phyloP scores from a whole-genome alignment of 2,113 vertebrate species.

The Uropsilus gracilis region DNA sequence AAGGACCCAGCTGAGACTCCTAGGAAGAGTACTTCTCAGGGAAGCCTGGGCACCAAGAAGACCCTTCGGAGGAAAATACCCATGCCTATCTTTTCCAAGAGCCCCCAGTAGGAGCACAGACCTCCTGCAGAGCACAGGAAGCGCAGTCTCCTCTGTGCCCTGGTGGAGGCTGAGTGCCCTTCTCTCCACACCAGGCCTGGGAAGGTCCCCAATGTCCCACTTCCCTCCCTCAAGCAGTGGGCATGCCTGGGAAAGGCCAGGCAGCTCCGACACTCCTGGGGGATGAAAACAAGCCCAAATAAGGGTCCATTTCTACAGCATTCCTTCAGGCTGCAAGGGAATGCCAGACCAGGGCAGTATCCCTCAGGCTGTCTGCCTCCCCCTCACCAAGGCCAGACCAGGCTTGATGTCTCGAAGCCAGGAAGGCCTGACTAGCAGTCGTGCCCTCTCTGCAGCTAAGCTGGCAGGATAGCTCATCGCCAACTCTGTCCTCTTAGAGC shows the following conservation, averaged over 20 bases:
- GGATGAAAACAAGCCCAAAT: conserved; percentile 75
- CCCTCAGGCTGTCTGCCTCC: neutral
- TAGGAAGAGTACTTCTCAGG: neutral
- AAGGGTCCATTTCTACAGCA: conserved; percentile 71
- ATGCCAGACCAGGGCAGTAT: conserved; percentile 46
- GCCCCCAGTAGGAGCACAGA: neutral
- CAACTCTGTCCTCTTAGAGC: neutral
- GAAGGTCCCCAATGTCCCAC: neutral
- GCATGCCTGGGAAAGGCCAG: conserved; percentile 71
- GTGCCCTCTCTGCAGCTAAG: neutral
- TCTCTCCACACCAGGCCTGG: neutral
- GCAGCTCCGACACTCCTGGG: neutral
- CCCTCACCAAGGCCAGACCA: neutral
- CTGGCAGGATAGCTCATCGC: neutral
- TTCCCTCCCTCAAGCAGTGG: neutral
- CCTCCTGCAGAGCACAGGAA: neutral
- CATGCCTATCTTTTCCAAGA: neutral
- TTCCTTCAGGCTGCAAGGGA: conserved; percentile 65
- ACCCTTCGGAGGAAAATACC: neutral
- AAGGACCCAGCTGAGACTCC: neutral
- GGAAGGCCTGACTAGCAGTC: neutral
- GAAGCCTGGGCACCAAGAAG: neutral
- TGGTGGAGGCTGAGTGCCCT: conserved; percentile 5
- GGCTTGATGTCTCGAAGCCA: neutral
- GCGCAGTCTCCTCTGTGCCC: neutral